phyloP scores from a whole-genome alignment of 2,113 vertebrate species.

The Thinocorus orbignyianus region DNA sequence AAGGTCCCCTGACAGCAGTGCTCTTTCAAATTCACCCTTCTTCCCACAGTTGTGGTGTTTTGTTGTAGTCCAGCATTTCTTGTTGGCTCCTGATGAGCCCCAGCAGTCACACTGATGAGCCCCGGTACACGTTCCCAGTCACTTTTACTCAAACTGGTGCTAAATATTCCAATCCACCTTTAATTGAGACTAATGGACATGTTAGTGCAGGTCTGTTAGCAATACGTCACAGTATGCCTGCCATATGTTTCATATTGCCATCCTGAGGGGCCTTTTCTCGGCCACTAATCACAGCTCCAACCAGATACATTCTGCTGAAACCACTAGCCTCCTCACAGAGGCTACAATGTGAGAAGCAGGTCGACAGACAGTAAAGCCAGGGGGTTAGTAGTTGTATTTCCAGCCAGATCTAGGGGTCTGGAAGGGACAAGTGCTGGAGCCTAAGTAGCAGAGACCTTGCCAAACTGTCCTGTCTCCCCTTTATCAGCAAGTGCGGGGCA shows the following conservation, averaged over 20 bases:
- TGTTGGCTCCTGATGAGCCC: neutral
- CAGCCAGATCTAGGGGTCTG: neutral
- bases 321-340: neutral
- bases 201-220: slow-evolving; percentile 10
- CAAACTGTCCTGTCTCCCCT: neutral
- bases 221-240: neutral
- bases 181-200: slow-evolving; percentile 45
- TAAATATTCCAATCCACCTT: neutral
- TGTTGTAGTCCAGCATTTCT: neutral
- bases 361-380: neutral
- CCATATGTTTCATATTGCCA: slow-evolving; percentile 11
- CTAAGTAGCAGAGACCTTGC: neutral
- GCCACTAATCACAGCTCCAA: neutral
- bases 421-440: neutral
- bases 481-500: neutral
- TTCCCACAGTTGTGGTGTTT: rapidly evolving
- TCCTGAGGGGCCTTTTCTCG: neutral
- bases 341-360: neutral
- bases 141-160: neutral
- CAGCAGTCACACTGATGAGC: neutral
- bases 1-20: neutral
- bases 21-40: neutral
- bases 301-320: neutral
- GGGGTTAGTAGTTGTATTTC: neutral
- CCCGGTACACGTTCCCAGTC: neutral